phyloP scores from a whole-genome alignment of 2,888 invertebrate genomes.

The Scaptomyza tumidula region DNA sequence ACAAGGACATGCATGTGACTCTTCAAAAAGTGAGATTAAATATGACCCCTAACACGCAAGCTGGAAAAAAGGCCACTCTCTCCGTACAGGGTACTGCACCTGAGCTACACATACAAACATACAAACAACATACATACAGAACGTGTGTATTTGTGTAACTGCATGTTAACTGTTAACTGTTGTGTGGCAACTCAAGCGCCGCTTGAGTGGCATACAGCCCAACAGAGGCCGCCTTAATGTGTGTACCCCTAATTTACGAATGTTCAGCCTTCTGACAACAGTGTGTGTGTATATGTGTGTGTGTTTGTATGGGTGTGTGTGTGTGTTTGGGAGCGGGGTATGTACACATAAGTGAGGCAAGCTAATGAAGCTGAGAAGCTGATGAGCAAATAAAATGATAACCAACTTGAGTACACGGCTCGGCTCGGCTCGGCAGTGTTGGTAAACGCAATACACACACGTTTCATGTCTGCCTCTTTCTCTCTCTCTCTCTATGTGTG shows the following conservation, averaged over 20 bases:
- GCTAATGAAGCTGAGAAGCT: slow-evolving; percentile 61
- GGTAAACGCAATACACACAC: slow-evolving; percentile 37
- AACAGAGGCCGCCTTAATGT: not conserved
- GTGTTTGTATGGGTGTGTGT: not conserved
- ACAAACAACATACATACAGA: not conserved
- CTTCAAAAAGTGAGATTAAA: slow-evolving; percentile 28
- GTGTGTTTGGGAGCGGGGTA: not conserved
- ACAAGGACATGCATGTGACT: slow-evolving; percentile 21
- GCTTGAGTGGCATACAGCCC: slow-evolving; percentile 42
- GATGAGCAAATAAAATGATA: slow-evolving; percentile 63
- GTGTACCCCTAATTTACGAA: not conserved
- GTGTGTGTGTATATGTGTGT: too few species aligned
- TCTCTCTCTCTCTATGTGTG: not conserved
- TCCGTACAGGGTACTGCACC: slow-evolving; percentile 27
- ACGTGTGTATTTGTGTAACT: slow-evolving; percentile 9
- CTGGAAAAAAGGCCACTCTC: not conserved
- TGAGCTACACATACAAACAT: slow-evolving; percentile 24
- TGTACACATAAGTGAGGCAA: slow-evolving; percentile 19
- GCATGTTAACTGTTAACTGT: slow-evolving; percentile 31
- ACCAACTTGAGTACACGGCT: slow-evolving; percentile 37
- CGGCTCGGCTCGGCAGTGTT: slow-evolving; percentile 42
- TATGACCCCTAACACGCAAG: slow-evolving; percentile 25
- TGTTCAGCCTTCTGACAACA: not conserved
- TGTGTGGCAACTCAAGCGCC: slow-evolving; percentile 46
- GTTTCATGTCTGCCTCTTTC: slow-evolving; percentile 1